Evolutionary conservation across 1,140 invertebrate genomes (phyloP), one percentile per base, ranked within the genome.

Genomic region (Drosophila athabasca): DNA sequence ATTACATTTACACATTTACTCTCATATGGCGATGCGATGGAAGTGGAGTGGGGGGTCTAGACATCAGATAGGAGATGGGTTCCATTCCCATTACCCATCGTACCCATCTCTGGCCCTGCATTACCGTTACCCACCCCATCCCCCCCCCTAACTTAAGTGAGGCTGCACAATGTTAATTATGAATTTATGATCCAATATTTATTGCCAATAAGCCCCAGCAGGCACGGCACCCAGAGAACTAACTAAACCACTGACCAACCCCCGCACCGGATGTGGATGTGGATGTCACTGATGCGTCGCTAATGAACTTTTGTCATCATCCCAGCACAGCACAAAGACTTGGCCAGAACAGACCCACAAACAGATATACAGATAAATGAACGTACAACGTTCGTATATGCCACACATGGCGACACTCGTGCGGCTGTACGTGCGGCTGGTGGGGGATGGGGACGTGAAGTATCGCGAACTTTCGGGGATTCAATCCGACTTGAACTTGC

Each of bases 161-260:
- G 24, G 15, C 11, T 48, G 57, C 55, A 70, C 69, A 78, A 83
- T 83, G 81, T 88, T 88, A 88, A 83, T 88, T 88, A 88, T 83
- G 79, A 88, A 88, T 88, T 88, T 88, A 88, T 88, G 83, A 73
- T 72, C 65, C 71, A 76, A 88, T 87, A 87, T 83, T 87, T 87
- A 87, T 87, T 79, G 61, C 70, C 70, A 71, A 87, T 87, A 87
- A 87, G 83, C 58, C 31, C 83, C 85, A 88, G 83, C 83, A 73
- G 83, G 76, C 83, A 79, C 57, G 83, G 76, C 83, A 79, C 57
- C 55, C 68, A 35, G 67, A 64, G 35, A 5, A 39, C 11, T 13
- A 39, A 50, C 70, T 68, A 45, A 60, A 60, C 66, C 57, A 75
- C 58, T 65, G 59, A 54, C 26, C 39, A 55, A 17, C 58, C 52